Percentiles rank a stretch among this genome's conserved stretches.
These are phyloP conservation scores for Aporrectodea caliginosa DNA, from an alignment of 1,140 invertebrate genomes.

Conservation along the genomic window DNA sequence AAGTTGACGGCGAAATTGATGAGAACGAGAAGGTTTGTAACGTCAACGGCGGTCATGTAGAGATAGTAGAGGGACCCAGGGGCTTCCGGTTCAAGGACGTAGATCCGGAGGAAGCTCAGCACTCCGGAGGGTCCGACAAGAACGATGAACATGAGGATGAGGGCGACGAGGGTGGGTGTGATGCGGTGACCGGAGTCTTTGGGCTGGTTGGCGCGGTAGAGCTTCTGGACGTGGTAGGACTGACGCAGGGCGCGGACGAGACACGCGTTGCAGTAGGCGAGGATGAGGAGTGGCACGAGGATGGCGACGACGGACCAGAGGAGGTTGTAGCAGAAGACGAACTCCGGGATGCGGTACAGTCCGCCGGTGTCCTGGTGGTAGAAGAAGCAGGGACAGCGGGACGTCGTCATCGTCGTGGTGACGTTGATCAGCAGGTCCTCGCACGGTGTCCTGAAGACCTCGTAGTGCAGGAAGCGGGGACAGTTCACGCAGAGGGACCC, in stretches of 20 bases:
- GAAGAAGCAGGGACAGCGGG: constrained; percentile 11
- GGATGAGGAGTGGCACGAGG: constrained; percentile 46
- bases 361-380: neutral
- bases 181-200: constrained; percentile 8
- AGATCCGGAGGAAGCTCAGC: constrained; percentile 8
- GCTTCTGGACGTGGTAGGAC: constrained; percentile 1
- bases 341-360: constrained; percentile 24
- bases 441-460: constrained; percentile 36
- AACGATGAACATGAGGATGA: constrained; percentile 14
- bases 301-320: constrained; percentile 50
- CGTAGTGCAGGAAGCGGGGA: constrained; percentile 47
- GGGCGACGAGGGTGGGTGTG: constrained; percentile 8
- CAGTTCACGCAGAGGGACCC: constrained; percentile 47
- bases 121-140: constrained; percentile 15
- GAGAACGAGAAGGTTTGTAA: neutral
- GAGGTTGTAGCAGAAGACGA: constrained; percentile 40
- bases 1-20: constrained; percentile 26
- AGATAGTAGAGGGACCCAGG: neutral
- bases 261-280: constrained; percentile 50
- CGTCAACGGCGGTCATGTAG: neutral
- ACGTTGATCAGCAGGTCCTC: constrained; percentile 1
- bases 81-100: neutral
- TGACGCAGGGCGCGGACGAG: constrained; percentile 39
- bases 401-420: neutral
- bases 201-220: neutral